A percentile compares a stretch with the other conserved stretches of the same genome.
Conservation (phyloP, 2,888 invertebrate genomes). For the Rhopalosiphum nymphaeae region DNA sequence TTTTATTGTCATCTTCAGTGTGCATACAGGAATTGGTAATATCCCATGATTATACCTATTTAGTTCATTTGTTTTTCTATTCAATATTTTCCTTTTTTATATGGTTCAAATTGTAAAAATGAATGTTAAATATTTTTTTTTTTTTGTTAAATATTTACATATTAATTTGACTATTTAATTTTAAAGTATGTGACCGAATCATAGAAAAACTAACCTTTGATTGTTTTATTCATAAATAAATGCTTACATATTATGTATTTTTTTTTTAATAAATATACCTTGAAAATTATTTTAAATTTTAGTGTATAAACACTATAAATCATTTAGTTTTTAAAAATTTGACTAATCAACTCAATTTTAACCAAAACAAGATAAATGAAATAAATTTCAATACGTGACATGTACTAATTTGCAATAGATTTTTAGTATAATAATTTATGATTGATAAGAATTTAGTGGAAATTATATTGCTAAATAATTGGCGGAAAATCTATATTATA, state of each 20-base stretch:
- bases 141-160: not conserved
- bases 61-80: not conserved
- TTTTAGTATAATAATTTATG: not conserved
- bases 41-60: not conserved
- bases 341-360: not conserved
- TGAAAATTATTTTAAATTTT: not conserved
- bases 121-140: not conserved
- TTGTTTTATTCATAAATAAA: not conserved
- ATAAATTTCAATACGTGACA: not conserved
- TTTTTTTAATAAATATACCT: too few relatives aligned
- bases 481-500: too few relatives aligned
- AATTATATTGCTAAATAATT: not conserved
- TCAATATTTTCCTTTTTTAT: not conserved
- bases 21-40: too few relatives aligned
- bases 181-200: too few relatives aligned
- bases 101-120: not conserved
- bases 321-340: not conserved
- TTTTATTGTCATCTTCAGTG: too few relatives aligned
- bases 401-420: not conserved
- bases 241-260: too few relatives aligned
- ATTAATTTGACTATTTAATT: too few relatives aligned
- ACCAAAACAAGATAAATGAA: not conserved
- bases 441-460: not conserved
- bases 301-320: too few relatives aligned
- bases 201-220: not conserved